Percentiles rank a stretch among this genome's conserved stretches.
phyloP scores from a whole-genome alignment of 1,140 invertebrate genomes.

The Helicoverpa armigera region DNA sequence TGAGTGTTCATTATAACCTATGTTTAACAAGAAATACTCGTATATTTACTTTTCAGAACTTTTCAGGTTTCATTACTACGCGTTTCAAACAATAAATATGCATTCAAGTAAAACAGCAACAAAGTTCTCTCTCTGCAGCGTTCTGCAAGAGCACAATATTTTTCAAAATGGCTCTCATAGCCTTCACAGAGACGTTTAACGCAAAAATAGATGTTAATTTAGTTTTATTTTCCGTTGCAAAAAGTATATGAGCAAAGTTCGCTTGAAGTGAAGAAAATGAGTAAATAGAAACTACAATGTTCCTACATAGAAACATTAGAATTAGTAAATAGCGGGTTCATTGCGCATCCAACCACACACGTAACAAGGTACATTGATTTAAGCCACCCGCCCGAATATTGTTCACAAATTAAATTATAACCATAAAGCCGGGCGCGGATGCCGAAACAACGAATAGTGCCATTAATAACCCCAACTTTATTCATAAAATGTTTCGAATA shows the following conservation, averaged over 20 bases:
- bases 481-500: conserved; percentile 51
- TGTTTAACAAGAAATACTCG: not conserved
- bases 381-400: conserved; percentile 15
- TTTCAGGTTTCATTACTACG: conserved; percentile 4
- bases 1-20: no score
- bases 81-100: conserved; percentile 27
- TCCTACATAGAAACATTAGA: not conserved
- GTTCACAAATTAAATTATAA: conserved; percentile 48
- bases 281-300: not conserved
- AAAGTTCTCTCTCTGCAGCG: conserved; percentile 23
- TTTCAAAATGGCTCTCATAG: conserved; percentile 29
- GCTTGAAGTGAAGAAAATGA: not conserved
- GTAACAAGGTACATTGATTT: conserved; percentile 15
- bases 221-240: conserved; percentile 10
- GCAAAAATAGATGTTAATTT: conserved; percentile 20
- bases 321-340: conserved; percentile 1
- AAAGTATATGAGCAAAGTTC: not conserved
- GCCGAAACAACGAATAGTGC: conserved; percentile 31
- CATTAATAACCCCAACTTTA: conserved; percentile 49
- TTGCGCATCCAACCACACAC: conserved; percentile 2
- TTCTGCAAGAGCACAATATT: conserved; percentile 24
- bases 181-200: conserved; percentile 25
- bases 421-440: conserved; percentile 24
- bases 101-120: conserved; percentile 27
- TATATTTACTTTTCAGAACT: not conserved